Evolutionary conservation across 2,113 vertebrate species (phyloP), one percentile per base, ranked within the genome.

Genomic region (Rhinichthys klamathensis): DNA sequence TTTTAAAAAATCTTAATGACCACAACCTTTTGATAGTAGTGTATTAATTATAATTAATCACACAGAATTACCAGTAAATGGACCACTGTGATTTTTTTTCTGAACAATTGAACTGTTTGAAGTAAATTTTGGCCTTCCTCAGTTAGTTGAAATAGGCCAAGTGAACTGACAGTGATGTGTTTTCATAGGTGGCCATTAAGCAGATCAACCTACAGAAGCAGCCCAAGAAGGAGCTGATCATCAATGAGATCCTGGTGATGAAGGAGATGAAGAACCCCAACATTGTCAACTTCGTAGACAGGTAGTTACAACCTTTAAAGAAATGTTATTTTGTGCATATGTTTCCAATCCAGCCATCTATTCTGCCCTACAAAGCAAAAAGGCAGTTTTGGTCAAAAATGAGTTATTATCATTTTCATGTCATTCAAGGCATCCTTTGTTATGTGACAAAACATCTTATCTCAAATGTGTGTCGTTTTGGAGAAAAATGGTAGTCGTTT

Each of bases 201-300:
- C 98, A 99, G 93, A 99, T 99, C 90, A 99, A 98, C 90, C 92
- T 99, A 89, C 98, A 99, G 94, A 99, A 99, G 88, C 98, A 99
- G 90, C 98, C 98, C 58, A 99, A 99, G 95, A 99, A 99, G 86
- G 98, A 99, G 92, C 86, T 99, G 61, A 99, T 99, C 84, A 99
- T 99, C 93, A 99, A 99, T 82, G 98, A 99, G 92, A 99, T 99
- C 92, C 92, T 98, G 91, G 98, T 99, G 89, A 99, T 99, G 98
- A 99, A 99, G 93, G 97, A 99, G 90, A 88, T 99, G 90, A 98
- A 98, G 94, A 97, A 99, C 90, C 98, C 97, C 78, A 99, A 99
- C 92, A 99, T 99, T 87, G 98, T 99, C 90, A 99, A 99, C 92
- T 99, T 97, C 67, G 85, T 99, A 76, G 98, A 99, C 92, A 99